Conservation (phyloP, 2,888 invertebrate species). For the Crossocerus cetratus region DNA sequence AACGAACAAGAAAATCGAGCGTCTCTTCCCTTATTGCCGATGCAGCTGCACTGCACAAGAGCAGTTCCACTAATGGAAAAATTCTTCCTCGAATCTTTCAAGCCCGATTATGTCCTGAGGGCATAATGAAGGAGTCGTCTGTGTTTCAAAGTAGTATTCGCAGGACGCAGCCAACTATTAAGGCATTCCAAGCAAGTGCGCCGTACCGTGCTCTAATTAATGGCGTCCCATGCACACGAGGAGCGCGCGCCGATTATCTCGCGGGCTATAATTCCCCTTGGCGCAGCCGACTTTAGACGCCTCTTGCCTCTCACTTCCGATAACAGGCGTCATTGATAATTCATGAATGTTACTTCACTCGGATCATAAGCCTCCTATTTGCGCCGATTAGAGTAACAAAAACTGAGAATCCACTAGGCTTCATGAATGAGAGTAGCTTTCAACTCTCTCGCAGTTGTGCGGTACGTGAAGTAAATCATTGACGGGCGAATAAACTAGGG, state of each 20-base stretch:
- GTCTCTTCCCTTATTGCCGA: not conserved
- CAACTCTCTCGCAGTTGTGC: no score
- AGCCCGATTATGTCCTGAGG: no score
- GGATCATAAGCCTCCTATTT: no score
- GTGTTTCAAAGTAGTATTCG: not conserved
- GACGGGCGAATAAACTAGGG: no score
- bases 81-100: no score
- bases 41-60: not conserved
- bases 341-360: conserved; percentile 29
- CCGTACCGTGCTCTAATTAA: conserved; percentile 51
- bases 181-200: conserved; percentile 47
- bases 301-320: conserved; percentile 10
- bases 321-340: conserved; percentile 54
- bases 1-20: no score
- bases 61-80: not conserved
- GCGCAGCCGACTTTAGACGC: conserved; percentile 36
- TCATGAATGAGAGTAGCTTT: no score
- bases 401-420: no score
- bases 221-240: conserved; percentile 44
- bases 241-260: conserved; percentile 35
- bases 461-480: no score
- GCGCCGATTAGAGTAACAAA: no score
- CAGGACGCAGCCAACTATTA: conserved; percentile 38
- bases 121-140: no score
- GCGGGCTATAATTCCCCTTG: conserved; percentile 47